Percentiles rank a stretch among this genome's conserved stretches.
phyloP scores from a whole-genome alignment of 2,113 vertebrate genomes.

The Trachemys scripta region DNA sequence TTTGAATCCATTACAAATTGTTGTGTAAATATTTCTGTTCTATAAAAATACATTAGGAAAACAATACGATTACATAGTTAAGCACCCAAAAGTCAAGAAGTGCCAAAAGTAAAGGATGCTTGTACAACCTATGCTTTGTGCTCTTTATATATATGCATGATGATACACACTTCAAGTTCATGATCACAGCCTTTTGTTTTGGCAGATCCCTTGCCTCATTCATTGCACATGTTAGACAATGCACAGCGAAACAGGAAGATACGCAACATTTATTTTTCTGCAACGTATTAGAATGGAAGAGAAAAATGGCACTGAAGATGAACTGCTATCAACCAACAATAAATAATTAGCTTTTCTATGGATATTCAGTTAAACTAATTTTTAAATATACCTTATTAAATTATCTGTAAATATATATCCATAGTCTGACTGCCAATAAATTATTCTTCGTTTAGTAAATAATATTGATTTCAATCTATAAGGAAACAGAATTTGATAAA shows the following conservation, averaged over 20 bases:
- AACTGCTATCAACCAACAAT: neutral
- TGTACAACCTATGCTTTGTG: neutral
- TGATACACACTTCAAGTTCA: neutral
- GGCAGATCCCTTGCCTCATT: neutral
- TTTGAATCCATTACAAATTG: neutral
- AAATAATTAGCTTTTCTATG: neutral
- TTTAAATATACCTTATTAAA: neutral
- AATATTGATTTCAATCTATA: neutral
- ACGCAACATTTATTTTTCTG: neutral
- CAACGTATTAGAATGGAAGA: neutral
- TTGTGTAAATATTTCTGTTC: neutral
- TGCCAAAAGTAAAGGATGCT: fast-evolving
- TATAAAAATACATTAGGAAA: neutral
- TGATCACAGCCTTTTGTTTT: neutral
- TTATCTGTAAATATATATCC: neutral
- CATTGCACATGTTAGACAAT: neutral
- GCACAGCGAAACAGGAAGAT: neutral
- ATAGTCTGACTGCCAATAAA: neutral
- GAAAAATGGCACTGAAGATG: neutral
- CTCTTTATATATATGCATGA: neutral
- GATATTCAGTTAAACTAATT: fast-evolving
- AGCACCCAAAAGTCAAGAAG: neutral
- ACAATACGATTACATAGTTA: neutral
- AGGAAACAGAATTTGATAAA: neutral
- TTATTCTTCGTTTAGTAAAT: neutral